Evolutionary conservation across 2,888 invertebrate genomes (phyloP), one percentile per base, ranked within the genome.

Genomic region (Archips crataeganus): DNA sequence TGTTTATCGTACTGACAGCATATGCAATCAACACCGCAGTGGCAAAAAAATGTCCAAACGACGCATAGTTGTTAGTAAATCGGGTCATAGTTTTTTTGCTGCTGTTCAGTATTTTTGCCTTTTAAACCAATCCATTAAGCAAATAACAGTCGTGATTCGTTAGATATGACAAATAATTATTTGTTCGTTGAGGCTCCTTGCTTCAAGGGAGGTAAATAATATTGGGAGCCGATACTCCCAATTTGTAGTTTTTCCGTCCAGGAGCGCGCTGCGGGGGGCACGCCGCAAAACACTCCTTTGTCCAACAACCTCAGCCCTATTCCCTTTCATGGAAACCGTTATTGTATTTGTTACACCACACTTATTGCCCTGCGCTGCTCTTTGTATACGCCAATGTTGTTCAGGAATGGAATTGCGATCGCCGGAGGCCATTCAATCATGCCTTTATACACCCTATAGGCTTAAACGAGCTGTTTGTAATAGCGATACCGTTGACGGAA

Each of bases 281-380:
- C n/a, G 51, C 88, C 71, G 87, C 85, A 83, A 86, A 87, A 83
- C 79, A 80, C 82, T 83, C 82, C 86, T 88, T 89, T 89, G 88
- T 88, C 84, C 82, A 82, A 84, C 83, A 85, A 86, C 80, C 83
- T 79, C 77, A 79, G 83, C 81, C n/a, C n/a, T 84, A 83, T 85
- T 85, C 86, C 87, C 85, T 88, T 90, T 90, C 88, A 86, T 87
- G 85, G 87, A 85, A 87, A 85, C 84, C 81, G 83, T 89, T 89
- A 90, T 89, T 88, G 88, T n/a, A n/a, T 23, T 23, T 23, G 23
- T 89, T 70, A 84, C 81, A 83, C 84, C 81, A 81, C 84, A 82
- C 84, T 86, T 87, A 87, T 89, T 86, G 85, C 86, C 15, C 32
- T 47, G 63, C 32, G 79, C 80, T 77, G 83, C 83, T 84, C 85